Percentiles rank a stretch among this genome's conserved stretches.
Conservation (phyloP, 1,140 invertebrate species). For the Euglossa dilemma region DNA sequence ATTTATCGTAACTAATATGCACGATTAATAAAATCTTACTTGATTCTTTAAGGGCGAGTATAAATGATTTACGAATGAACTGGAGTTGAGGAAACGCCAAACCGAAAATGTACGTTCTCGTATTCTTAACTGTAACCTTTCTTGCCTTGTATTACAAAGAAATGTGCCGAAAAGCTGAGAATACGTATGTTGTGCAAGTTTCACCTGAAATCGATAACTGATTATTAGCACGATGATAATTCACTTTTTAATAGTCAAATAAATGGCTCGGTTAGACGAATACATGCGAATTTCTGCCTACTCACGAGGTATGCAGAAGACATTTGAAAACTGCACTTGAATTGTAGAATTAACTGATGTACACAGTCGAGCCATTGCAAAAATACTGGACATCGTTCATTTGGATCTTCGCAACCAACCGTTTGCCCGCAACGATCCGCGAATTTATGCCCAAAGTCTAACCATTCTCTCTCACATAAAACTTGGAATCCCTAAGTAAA, state of each 20-base stretch:
- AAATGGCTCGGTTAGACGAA: background rate
- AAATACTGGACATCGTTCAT: constrained; percentile 98
- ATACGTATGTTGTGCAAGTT: constrained; percentile 96
- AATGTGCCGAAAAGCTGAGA: constrained; percentile 99
- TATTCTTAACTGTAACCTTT: constrained; percentile 87
- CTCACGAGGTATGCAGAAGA: constrained; percentile 95
- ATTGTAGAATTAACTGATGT: constrained; percentile 94
- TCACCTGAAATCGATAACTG: constrained; percentile 87
- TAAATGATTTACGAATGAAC: constrained; percentile 93
- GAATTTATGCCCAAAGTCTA: constrained; percentile 98
- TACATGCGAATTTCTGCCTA: constrained; percentile 21
- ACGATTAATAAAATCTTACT: constrained; percentile 68
- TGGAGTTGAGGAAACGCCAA: constrained; percentile 92
- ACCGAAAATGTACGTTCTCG: constrained; percentile 91
- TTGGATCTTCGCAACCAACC: constrained; percentile 91
- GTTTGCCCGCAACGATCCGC: constrained; percentile 96
- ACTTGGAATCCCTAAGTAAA: constrained; percentile 91
- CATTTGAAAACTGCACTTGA: constrained; percentile 97
- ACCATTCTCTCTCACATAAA: constrained; percentile 96
- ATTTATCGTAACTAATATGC: background rate
- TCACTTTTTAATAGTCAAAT: background rate
- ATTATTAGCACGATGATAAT: background rate
- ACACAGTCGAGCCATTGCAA: constrained; percentile 99
- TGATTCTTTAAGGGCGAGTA: constrained; percentile 85
- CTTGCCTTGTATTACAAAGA: constrained; percentile 93